Conservation (phyloP, 2,888 invertebrate genomes). For the Eucriotettix oculatus region DNA sequence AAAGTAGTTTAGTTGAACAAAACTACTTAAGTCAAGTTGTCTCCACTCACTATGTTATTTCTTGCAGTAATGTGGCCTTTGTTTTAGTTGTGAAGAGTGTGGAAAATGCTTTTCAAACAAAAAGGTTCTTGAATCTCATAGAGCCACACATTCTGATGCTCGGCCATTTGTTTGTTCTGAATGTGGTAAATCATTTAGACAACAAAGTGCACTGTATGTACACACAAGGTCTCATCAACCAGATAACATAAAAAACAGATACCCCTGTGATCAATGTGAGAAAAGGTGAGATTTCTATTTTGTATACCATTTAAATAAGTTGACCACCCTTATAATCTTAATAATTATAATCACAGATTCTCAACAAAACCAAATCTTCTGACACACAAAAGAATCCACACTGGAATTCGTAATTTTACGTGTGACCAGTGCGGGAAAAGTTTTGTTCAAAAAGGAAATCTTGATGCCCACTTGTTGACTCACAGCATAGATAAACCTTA, state of each 20-base stretch:
- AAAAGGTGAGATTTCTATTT: constrained; percentile 24
- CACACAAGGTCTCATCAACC: constrained; percentile 38
- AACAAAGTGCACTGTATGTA: constrained; percentile 35
- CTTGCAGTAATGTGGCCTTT: not conserved
- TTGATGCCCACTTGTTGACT: constrained; percentile 37
- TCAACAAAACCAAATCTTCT: constrained; percentile 38
- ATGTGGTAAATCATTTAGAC: constrained; percentile 37
- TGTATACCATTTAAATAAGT: not conserved
- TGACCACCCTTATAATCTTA: not conserved
- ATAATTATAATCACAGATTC: constrained; percentile 22
- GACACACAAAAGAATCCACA: constrained; percentile 36
- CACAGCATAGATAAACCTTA: constrained; percentile 27
- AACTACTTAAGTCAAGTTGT: no score
- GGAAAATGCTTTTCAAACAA: constrained; percentile 36
- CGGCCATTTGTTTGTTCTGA: constrained; percentile 33
- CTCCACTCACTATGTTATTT: not conserved
- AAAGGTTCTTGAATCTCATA: constrained; percentile 30
- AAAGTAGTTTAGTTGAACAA: no score
- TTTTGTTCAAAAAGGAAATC: constrained; percentile 39
- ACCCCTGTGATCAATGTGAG: constrained; percentile 39
- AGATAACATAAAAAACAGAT: constrained; percentile 35
- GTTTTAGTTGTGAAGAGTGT: constrained; percentile 32
- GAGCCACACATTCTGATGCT: constrained; percentile 31
- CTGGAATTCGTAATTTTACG: constrained; percentile 12
- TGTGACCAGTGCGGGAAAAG: constrained; percentile 35